A percentile compares a stretch with the other conserved stretches of the same genome.
Conservation (phyloP, 2,113 vertebrate species). For the Tauraco erythrolophus region DNA sequence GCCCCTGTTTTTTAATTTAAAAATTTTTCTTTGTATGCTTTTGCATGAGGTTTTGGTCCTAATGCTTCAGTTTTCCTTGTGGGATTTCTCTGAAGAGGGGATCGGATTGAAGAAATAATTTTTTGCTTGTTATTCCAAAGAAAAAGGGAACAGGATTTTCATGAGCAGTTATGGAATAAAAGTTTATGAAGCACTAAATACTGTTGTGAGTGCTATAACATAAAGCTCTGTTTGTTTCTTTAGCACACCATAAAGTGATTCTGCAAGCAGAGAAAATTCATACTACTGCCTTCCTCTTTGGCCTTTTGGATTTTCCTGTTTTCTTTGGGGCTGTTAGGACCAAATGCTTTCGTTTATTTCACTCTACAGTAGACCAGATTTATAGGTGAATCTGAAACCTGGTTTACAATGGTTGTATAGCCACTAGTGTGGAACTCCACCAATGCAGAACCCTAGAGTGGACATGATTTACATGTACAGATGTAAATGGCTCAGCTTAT, state of each 20-base stretch:
- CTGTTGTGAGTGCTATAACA: neutral
- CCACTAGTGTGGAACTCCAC: neutral
- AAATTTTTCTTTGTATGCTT: neutral
- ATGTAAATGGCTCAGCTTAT: neutral
- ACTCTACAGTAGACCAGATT: neutral
- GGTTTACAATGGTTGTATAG: neutral
- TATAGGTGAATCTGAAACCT: neutral
- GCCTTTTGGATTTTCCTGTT: constrained; percentile 26
- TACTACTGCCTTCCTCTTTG: neutral
- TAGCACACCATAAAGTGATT: neutral
- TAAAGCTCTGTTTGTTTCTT: neutral
- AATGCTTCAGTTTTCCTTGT: neutral
- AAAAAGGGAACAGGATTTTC: neutral
- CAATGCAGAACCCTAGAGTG: neutral
- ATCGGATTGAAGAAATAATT: neutral
- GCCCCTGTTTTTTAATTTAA: neutral
- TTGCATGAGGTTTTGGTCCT: neutral
- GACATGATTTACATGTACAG: neutral
- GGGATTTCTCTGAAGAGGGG: neutral
- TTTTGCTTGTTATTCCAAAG: neutral
- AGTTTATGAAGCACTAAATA: constrained; percentile 16
- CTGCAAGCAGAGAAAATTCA: neutral
- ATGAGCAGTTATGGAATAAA: neutral
- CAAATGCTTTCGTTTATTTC: constrained; percentile 47
- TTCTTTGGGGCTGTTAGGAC: constrained; percentile 27